phyloP scores from a whole-genome alignment of 1,140 invertebrate species.

The Drosophila pseudoananassae region DNA sequence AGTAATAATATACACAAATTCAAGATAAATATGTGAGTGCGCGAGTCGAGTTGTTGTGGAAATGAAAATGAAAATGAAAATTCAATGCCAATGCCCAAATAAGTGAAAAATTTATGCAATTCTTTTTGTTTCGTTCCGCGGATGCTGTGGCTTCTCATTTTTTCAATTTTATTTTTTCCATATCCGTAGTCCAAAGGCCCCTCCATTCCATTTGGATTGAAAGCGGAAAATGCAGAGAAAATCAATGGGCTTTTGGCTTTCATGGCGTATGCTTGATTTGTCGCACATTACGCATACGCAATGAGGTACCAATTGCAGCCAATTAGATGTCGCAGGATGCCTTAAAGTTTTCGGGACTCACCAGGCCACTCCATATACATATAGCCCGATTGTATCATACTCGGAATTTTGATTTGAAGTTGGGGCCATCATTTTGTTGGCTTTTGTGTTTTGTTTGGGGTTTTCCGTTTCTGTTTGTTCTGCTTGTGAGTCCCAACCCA shows the following conservation, averaged over 20 bases:
- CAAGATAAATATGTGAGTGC: slow-evolving; percentile 25
- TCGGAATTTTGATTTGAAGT: slow-evolving; percentile 76
- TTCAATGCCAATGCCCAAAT: slow-evolving; percentile 70
- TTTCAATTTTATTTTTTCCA: slow-evolving; percentile 3
- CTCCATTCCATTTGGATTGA: slow-evolving; percentile 18
- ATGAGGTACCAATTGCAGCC: slow-evolving; percentile 56
- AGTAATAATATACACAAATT: slow-evolving; percentile 25
- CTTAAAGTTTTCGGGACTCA: slow-evolving; percentile 48
- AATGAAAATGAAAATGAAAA: slow-evolving; percentile 54
- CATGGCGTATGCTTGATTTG: slow-evolving; percentile 78
- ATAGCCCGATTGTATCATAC: slow-evolving; percentile 60
- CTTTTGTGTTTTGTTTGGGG: slow-evolving; percentile 48
- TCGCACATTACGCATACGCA: slow-evolving; percentile 74
- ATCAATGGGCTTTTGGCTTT: slow-evolving; percentile 47
- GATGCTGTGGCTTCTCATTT: slow-evolving; percentile 16
- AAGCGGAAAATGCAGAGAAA: slow-evolving; percentile 14
- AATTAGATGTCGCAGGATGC: slow-evolving; percentile 55
- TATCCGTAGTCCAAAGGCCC: not conserved
- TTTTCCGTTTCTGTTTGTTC: slow-evolving; percentile 39
- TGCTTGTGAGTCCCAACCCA: not conserved
- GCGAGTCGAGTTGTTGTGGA: slow-evolving; percentile 3
- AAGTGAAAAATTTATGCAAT: slow-evolving; percentile 76
- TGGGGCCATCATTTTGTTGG: slow-evolving; percentile 26
- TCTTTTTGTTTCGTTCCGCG: slow-evolving; percentile 39
- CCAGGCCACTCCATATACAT: too few relatives aligned